These are phyloP conservation scores for Agapornis canus DNA, from an alignment of 2,797 vertebrate species.

Conservation along the genomic window DNA sequence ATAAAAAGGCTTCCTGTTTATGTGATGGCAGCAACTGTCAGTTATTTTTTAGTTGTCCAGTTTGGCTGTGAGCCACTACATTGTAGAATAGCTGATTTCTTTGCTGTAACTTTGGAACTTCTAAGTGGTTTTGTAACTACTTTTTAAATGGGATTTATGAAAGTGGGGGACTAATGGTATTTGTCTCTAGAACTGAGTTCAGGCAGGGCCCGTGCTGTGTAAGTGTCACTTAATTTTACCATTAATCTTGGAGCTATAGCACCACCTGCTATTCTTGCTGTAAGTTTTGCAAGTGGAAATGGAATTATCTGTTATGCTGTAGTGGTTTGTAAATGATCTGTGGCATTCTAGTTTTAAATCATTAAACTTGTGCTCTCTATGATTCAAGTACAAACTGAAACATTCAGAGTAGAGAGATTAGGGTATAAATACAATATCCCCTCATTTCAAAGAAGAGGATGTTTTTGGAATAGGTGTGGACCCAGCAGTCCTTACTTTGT, in stretches of 20 bases:
- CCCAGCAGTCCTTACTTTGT: not conserved
- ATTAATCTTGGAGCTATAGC: constrained; percentile 9
- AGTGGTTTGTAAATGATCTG: constrained; percentile 40
- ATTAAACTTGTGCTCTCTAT: not conserved
- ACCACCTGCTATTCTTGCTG: constrained; percentile 29
- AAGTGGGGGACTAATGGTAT: not conserved
- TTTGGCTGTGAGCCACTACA: not conserved
- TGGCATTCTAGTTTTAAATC: constrained; percentile 13
- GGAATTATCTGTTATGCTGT: constrained; percentile 12
- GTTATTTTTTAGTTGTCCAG: not conserved
- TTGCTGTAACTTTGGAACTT: not conserved
- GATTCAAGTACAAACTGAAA: not conserved
- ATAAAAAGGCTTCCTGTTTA: not conserved
- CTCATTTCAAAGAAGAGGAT: not conserved
- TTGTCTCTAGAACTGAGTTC: not conserved
- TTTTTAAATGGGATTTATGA: not conserved
- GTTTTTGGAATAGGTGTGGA: not conserved
- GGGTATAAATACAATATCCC: not conserved
- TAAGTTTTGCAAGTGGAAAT: constrained; percentile 19
- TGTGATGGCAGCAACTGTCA: not conserved
- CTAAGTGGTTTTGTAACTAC: not conserved
- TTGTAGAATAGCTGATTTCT: not conserved
- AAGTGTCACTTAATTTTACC: not conserved
- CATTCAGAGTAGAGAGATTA: not conserved
- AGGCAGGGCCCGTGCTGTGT: not conserved